phyloP scores from a whole-genome alignment of 2,888 invertebrate species.

The Ceratothoa steindachneri region DNA sequence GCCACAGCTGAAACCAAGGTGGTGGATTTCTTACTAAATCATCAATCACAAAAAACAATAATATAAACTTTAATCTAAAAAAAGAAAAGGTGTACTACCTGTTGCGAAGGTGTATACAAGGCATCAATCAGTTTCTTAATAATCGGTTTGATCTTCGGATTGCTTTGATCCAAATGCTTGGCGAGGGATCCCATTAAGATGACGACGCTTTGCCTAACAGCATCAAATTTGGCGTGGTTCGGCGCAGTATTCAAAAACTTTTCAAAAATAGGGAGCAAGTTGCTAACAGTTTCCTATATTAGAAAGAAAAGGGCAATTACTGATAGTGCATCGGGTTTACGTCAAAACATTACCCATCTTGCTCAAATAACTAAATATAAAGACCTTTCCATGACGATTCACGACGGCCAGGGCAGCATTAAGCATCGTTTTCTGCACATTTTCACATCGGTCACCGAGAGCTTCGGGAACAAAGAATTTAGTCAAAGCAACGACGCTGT shows the following conservation, averaged over 20 bases:
- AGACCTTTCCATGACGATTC: conserved; percentile 83
- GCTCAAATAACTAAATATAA: too few relatives aligned
- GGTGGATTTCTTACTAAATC: too few relatives aligned
- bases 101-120: conserved; percentile 88
- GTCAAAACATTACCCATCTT: too few relatives aligned
- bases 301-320: too few relatives aligned
- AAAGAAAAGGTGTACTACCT: conserved; percentile 13
- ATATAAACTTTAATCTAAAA: too few relatives aligned
- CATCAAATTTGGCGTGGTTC: conserved; percentile 81
- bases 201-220: conserved; percentile 91
- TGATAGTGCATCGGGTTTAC: too few relatives aligned
- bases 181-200: conserved; percentile 95
- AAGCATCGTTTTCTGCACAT: conserved; percentile 78
- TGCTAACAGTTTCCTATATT: conserved; percentile 58
- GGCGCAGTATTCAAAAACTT: conserved; percentile 89
- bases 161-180: conserved; percentile 86
- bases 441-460: conserved; percentile 76
- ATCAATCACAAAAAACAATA: too few relatives aligned
- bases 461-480: conserved; percentile 68
- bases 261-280: conserved; percentile 85
- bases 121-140: conserved; percentile 83
- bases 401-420: conserved; percentile 88
- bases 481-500: conserved; percentile 66
- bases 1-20: too few relatives aligned
- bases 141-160: conserved; percentile 88